Conservation (phyloP, 1,140 invertebrate species). For the Drosophila sechellia region DNA sequence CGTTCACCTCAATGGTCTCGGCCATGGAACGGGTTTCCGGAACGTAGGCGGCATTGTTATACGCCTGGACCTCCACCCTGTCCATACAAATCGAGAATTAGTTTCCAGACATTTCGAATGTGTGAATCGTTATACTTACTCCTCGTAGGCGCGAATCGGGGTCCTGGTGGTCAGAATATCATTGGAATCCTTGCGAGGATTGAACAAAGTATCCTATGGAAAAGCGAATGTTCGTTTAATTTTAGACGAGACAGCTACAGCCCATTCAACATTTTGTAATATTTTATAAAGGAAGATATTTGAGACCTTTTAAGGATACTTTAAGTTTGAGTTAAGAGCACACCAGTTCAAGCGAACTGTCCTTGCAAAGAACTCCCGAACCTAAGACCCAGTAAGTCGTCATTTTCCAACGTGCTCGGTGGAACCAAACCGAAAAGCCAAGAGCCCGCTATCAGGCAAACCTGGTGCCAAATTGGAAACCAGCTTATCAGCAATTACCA, state of each 20-base stretch:
- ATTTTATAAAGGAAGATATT: not conserved
- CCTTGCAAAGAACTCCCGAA: not conserved
- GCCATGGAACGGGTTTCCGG: conserved; percentile 65
- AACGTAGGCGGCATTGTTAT: conserved; percentile 63
- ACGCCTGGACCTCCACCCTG: conserved; percentile 66
- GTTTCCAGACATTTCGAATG: no score
- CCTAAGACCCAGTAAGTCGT: not conserved
- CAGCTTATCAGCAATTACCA: conserved; percentile 37
- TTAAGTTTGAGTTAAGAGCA: not conserved
- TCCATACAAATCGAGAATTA: not conserved
- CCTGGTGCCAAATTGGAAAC: conserved; percentile 12
- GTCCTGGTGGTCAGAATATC: conserved; percentile 69
- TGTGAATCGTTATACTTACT: conserved; percentile 36
- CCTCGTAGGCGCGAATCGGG: conserved; percentile 76
- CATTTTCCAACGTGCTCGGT: not conserved
- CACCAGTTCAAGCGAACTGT: not conserved
- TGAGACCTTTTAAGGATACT: not conserved
- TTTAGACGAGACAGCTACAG: not conserved
- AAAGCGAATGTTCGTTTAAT: no score
- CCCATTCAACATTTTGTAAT: not conserved
- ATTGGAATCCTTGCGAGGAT: conserved; percentile 78
- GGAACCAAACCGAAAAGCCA: not conserved
- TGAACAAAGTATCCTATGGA: conserved; percentile 72
- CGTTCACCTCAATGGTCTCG: conserved; percentile 75
- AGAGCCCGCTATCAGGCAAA: conserved; percentile 15